A percentile compares a stretch with the other conserved stretches of the same genome.
phyloP scores from a whole-genome alignment of 2,888 invertebrate species.

The Halictus quadricinctus region DNA sequence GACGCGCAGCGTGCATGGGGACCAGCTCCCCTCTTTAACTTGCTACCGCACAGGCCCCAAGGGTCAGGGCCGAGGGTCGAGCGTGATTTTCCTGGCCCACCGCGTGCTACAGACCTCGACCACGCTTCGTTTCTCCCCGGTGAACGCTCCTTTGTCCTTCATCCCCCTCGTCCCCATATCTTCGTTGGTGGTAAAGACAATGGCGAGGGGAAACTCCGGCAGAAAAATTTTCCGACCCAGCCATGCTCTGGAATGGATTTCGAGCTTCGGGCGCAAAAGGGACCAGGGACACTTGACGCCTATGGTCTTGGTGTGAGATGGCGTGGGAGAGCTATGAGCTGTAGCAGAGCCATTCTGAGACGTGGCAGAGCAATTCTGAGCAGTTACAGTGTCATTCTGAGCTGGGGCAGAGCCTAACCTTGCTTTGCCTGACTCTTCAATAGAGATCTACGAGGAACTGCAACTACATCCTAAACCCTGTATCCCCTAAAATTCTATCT shows the following conservation, averaged over 20 bases:
- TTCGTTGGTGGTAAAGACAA: conserved; percentile 42
- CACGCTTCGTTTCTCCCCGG: conserved; percentile 58
- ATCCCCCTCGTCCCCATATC: conserved; percentile 1
- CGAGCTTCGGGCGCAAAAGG: not conserved
- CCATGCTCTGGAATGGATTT: not conserved
- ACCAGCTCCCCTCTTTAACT: conserved; percentile 41
- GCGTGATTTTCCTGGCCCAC: conserved; percentile 71
- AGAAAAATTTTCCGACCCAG: not conserved
- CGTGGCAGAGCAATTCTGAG: too few relatives aligned
- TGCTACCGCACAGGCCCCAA: conserved; percentile 51
- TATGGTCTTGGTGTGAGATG: not conserved
- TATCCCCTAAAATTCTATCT: not conserved
- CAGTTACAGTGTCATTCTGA: too few relatives aligned
- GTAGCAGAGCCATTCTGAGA: too few relatives aligned
- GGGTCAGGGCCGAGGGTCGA: conserved; percentile 66
- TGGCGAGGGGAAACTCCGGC: not conserved
- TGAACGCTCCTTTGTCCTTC: conserved; percentile 28
- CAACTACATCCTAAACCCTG: not conserved
- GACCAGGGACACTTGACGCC: not conserved
- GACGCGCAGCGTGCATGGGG: not conserved
- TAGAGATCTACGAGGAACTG: not conserved
- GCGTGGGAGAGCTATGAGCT: too few relatives aligned
- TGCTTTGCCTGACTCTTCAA: not conserved
- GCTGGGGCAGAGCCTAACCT: too few relatives aligned
- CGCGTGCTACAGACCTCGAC: conserved; percentile 54